Conservation (phyloP, 2,113 vertebrate genomes). For the Phalacrocorax aristotelis region DNA sequence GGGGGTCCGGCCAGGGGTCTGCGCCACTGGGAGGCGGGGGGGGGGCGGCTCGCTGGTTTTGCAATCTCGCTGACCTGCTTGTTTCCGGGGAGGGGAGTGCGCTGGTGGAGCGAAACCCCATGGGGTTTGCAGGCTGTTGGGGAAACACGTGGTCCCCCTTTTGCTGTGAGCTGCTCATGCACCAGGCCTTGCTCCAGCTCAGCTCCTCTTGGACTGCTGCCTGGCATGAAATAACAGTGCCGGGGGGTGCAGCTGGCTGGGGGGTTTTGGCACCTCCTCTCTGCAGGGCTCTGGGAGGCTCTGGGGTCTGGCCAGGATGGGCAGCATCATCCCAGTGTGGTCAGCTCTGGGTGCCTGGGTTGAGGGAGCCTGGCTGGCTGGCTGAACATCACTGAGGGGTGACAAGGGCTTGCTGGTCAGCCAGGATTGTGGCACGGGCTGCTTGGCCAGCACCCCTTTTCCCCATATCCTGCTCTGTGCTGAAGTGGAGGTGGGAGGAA, state of each 20-base stretch:
- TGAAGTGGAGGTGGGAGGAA: background rate
- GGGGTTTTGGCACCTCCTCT: background rate
- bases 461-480: background rate
- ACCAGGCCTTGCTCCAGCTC: background rate
- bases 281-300: rapidly evolving
- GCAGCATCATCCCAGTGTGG: rapidly evolving
- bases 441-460: background rate
- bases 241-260: rapidly evolving
- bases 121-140: background rate
- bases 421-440: rapidly evolving
- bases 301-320: rapidly evolving
- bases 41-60: background rate
- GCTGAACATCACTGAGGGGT: background rate
- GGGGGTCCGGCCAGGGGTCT: background rate
- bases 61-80: rapidly evolving
- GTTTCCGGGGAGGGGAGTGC: background rate
- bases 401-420: rapidly evolving
- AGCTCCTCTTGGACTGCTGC: background rate
- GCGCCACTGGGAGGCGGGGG: rapidly evolving
- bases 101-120: background rate
- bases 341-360: rapidly evolving
- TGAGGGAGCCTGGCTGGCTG: rapidly evolving
- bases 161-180: rapidly evolving
- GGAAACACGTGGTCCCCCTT: background rate
- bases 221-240: background rate